phyloP scores from a whole-genome alignment of 2,888 invertebrate genomes.

The Zonitis immaculata region DNA sequence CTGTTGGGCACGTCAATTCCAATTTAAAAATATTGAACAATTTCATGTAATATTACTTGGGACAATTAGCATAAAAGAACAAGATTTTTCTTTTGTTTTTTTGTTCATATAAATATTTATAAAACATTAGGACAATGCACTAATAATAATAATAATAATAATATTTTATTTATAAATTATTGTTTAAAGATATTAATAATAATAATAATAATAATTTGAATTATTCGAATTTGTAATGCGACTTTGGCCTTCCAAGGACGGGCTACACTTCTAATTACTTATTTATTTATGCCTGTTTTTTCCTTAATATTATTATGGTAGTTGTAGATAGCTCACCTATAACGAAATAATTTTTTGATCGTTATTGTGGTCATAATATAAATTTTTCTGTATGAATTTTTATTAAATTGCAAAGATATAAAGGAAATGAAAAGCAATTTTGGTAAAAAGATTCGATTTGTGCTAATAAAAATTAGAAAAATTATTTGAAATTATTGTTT shows the following conservation, averaged over 20 bases:
- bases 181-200: background rate
- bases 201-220: slow-evolving; percentile 7
- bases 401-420: too few relatives aligned
- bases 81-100: slow-evolving; percentile 4
- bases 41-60: background rate
- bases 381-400: too few relatives aligned
- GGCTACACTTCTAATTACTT: background rate
- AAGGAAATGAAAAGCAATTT: too few relatives aligned
- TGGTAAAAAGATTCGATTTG: too few relatives aligned
- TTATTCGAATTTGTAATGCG: too few relatives aligned
- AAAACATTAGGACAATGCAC: slow-evolving; percentile 13
- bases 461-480: too few relatives aligned
- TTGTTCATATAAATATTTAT: too few relatives aligned
- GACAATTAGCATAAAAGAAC: slow-evolving; percentile 16
- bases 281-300: slow-evolving; percentile 11
- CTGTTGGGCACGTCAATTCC: slow-evolving; percentile 9
- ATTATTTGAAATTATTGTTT: too few relatives aligned
- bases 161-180: slow-evolving; percentile 18
- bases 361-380: too few relatives aligned
- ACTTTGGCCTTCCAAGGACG: slow-evolving; percentile 27
- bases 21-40: background rate
- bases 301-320: too few relatives aligned
- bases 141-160: background rate
- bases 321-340: background rate
- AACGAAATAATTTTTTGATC: background rate